A percentile compares a stretch with the other conserved stretches of the same genome.
These are phyloP conservation scores for Eupithecia dodoneata DNA, from an alignment of 2,888 invertebrate genomes.

Conservation along the genomic window DNA sequence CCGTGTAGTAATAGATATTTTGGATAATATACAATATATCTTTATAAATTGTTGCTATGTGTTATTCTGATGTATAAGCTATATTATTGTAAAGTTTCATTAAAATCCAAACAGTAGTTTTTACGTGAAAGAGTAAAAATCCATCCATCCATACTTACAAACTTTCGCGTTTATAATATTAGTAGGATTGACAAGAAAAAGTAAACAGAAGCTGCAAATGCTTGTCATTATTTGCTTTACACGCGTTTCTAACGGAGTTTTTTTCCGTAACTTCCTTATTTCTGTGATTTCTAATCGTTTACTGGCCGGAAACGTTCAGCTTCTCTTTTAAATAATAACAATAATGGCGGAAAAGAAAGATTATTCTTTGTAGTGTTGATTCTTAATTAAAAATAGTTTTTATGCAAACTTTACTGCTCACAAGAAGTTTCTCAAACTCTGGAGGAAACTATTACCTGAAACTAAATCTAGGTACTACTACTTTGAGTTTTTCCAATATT, in stretches of 20 bases:
- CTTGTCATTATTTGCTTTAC: constrained; percentile 31
- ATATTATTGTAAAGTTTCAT: too few relatives aligned
- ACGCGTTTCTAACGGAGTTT: constrained; percentile 27
- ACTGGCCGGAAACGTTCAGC: constrained; percentile 25
- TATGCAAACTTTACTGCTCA: neutral
- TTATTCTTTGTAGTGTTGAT: neutral
- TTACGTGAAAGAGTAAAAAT: too few relatives aligned
- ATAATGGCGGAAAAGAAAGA: neutral
- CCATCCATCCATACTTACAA: too few relatives aligned
- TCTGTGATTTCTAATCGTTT: constrained; percentile 34
- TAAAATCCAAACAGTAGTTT: too few relatives aligned
- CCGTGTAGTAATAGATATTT: too few relatives aligned
- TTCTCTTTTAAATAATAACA: constrained; percentile 20
- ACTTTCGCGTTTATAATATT: too few relatives aligned
- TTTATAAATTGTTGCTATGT: too few relatives aligned
- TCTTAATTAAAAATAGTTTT: neutral
- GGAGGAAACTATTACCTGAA: neutral
- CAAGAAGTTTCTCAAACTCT: neutral
- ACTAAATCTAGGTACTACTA: neutral
- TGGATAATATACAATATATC: too few relatives aligned
- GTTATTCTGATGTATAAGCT: too few relatives aligned
- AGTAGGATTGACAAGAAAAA: neutral
- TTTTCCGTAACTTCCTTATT: constrained; percentile 32
- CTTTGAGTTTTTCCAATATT: too few relatives aligned
- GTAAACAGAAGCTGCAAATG: constrained; percentile 5